These are phyloP conservation scores for Rapana venosa DNA, from an alignment of 2,888 invertebrate genomes.

Conservation along the genomic window DNA sequence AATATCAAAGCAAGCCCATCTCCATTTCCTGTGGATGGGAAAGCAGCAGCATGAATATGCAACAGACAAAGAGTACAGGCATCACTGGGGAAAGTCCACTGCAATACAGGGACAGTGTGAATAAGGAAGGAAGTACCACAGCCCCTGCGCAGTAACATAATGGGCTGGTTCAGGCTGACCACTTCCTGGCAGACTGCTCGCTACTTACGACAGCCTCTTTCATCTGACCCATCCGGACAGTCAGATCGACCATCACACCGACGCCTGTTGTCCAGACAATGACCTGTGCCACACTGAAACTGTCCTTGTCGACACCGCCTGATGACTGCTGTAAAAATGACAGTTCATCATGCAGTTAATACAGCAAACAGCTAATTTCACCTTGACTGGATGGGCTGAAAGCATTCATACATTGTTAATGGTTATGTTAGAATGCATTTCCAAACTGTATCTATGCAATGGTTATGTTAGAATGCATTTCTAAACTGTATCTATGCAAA, in stretches of 20 bases:
- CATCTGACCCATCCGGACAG: conserved; percentile 91
- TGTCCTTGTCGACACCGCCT: conserved; percentile 83
- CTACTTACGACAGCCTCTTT: conserved; percentile 86
- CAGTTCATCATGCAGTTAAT: not conserved
- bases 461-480: too few relatives aligned
- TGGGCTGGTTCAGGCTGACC: not conserved
- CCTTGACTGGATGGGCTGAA: not conserved
- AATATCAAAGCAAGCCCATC: too few relatives aligned
- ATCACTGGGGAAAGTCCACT: not conserved
- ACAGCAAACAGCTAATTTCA: not conserved
- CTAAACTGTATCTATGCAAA: too few relatives aligned
- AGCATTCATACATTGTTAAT: not conserved
- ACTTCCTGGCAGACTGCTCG: not conserved
- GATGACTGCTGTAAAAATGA: conserved; percentile 15
- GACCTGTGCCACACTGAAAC: conserved; percentile 83
- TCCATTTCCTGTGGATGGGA: too few relatives aligned
- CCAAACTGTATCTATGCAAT: too few relatives aligned
- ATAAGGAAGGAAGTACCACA: not conserved
- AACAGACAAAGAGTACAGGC: not conserved
- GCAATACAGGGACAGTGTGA: not conserved
- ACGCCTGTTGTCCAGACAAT: conserved; percentile 95
- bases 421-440: too few relatives aligned
- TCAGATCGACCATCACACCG: conserved; percentile 94
- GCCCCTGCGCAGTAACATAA: not conserved
- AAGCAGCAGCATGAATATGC: too few relatives aligned